phyloP scores from a whole-genome alignment of 1,140 invertebrate species.

The Patella vulgata region DNA sequence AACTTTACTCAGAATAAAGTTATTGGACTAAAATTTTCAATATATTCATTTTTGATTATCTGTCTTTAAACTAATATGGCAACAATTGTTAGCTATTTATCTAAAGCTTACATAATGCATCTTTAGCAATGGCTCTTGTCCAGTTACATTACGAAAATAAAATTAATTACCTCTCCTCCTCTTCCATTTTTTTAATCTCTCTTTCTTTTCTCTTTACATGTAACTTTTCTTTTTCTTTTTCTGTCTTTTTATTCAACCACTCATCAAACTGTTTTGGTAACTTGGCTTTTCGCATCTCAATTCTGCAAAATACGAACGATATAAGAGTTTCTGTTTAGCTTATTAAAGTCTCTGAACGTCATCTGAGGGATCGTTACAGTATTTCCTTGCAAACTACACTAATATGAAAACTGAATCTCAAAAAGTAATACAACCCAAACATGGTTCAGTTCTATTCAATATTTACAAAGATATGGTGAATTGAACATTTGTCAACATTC shows the following conservation, averaged over 20 bases:
- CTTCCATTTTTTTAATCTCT: constrained; percentile 33
- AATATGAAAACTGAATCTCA: neutral
- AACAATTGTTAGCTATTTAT: too few species aligned
- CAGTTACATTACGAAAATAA: too few species aligned
- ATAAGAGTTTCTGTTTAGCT: neutral
- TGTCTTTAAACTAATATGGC: too few species aligned
- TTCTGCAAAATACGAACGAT: neutral
- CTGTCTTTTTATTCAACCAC: constrained; percentile 38
- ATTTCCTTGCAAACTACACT: constrained; percentile 2
- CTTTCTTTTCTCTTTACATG: constrained; percentile 26
- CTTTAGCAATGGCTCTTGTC: too few species aligned
- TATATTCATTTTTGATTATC: too few species aligned
- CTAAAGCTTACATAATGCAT: too few species aligned
- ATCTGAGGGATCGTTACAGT: neutral
- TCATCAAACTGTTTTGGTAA: constrained; percentile 28
- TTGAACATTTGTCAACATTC: too few species aligned
- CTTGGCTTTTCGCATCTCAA: constrained; percentile 1
- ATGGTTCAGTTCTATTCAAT: too few species aligned
- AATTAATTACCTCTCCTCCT: constrained; percentile 41
- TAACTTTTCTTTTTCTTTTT: constrained; percentile 27
- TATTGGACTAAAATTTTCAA: too few species aligned
- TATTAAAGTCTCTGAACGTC: neutral
- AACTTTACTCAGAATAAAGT: too few species aligned
- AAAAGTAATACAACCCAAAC: neutral
- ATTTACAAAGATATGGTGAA: too few species aligned